Conservation (phyloP, 2,888 invertebrate species). For the Epirrita christyi region DNA sequence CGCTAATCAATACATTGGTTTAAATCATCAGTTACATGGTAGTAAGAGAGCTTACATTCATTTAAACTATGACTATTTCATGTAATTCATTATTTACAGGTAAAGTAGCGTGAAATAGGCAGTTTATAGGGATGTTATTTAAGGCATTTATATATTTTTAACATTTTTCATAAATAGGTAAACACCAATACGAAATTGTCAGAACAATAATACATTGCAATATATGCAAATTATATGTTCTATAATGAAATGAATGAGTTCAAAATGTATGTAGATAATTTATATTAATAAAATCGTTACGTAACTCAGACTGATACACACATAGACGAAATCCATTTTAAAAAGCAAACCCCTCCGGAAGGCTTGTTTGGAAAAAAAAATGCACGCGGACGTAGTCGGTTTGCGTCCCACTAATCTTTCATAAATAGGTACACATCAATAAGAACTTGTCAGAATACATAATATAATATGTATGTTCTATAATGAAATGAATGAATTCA, state of each 20-base stretch:
- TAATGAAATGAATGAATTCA: too few relatives aligned
- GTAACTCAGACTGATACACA: too few relatives aligned
- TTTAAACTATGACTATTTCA: slow-evolving; percentile 2
- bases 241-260: too few relatives aligned
- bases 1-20: slow-evolving; percentile 15
- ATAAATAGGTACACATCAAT: slow-evolving; percentile 1
- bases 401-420: too few relatives aligned
- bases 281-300: too few relatives aligned
- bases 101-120: slow-evolving; percentile 4
- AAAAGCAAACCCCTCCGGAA: too few relatives aligned
- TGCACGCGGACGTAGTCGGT: too few relatives aligned
- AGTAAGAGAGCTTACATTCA: neutral
- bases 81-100: slow-evolving; percentile 17
- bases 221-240: too few relatives aligned
- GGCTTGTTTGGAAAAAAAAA: too few relatives aligned
- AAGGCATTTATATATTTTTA: slow-evolving; percentile 7
- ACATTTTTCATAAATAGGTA: slow-evolving; percentile 7
- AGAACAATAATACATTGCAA: too few relatives aligned
- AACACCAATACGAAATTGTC: neutral
- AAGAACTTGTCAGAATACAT: neutral
- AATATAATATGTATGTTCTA: too few relatives aligned
- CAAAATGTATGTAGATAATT: neutral
- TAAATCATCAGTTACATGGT: slow-evolving; percentile 17
- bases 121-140: neutral
- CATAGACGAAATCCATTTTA: too few relatives aligned